Conservation (phyloP, 2,888 invertebrate genomes). For the Andrena hattorfiana region DNA sequence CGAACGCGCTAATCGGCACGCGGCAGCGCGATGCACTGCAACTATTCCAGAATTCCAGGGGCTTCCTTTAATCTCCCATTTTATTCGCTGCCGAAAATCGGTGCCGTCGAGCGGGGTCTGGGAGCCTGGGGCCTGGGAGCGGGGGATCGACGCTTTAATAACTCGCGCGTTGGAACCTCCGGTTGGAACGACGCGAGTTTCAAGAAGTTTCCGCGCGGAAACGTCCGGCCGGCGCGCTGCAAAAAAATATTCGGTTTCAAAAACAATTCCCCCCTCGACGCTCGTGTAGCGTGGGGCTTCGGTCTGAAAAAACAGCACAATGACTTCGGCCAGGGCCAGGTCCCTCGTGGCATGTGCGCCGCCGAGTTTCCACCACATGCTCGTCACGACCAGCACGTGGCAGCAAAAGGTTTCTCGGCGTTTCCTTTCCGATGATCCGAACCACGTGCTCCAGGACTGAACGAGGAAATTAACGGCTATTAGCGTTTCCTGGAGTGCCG, state of each 20-base stretch:
- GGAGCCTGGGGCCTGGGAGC: too few relatives aligned
- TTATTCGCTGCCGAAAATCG: constrained; percentile 21
- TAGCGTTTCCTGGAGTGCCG: constrained; percentile 75
- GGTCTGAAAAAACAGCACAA: constrained; percentile 39
- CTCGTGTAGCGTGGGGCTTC: constrained; percentile 45
- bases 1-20: constrained; percentile 67
- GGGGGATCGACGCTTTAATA: background rate
- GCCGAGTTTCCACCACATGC: constrained; percentile 59
- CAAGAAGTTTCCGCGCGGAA: constrained; percentile 6
- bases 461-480: constrained; percentile 74
- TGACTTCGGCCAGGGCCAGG: constrained; percentile 2
- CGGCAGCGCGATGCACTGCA: constrained; percentile 49
- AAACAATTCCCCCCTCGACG: constrained; percentile 16
- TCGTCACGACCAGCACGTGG: constrained; percentile 70
- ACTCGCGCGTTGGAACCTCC: background rate
- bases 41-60: constrained; percentile 62
- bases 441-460: constrained; percentile 69
- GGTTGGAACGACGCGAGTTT: constrained; percentile 5
- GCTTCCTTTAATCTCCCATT: constrained; percentile 39
- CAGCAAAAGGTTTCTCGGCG: constrained; percentile 55
- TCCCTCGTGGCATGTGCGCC: constrained; percentile 39
- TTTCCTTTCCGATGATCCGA: constrained; percentile 64
- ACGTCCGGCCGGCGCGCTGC: background rate
- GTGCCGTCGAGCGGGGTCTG: background rate
- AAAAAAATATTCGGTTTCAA: constrained; percentile 37